Base-by-base conservation (phyloP, 2,797 vertebrate species). In the Myiotriccus ornatus region DNA sequence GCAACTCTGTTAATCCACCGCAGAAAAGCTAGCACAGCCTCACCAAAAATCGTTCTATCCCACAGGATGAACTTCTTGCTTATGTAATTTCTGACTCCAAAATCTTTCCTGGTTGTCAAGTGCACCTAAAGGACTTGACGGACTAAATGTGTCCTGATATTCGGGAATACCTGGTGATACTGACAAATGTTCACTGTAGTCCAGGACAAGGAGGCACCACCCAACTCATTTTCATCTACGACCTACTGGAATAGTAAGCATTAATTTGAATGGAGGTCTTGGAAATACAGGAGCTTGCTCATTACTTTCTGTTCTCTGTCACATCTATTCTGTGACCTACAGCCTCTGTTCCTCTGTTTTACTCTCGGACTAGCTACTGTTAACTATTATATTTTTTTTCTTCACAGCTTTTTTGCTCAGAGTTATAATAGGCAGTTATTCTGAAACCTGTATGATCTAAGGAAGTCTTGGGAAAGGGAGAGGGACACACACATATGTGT, bases 261-360 rank as follows among this genome's bases (percentile, higher is more conserved):
- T 59, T 97, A 60, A 91, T 97, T 97, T 97, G 90, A 97, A 95
- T 94, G 70, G 62, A 88, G 69, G 39, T 95, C 84, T 95, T 94
- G 63, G 65, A 62, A 97, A 97, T 86, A 39, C 25, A 50, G 20
- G 49, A 83, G 41, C 70, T 87, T 94, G 83, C 91, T 97, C 94
- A 95, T 97, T 97, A 93, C 92, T 90, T 96, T 93, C 93, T 93
- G 34, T 91, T 92, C 84, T 93, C 95, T 96, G 84, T 87, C 30
- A 83, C 86, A 96, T 96, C 78, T 95, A 80, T 95, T 94, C 94
- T 91, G 59, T 94, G 96, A 96, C 95, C 94, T 95, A 87, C 85
- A 95, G 79, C 53, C 95, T 95, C 84, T 69, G 3, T 96, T 97
- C 92, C 93, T 97, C 89, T 89, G 76, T 89, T 97, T 97, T 97